Conservation (phyloP, 2,888 invertebrate species). For the Hydrotaea cyrtoneurina region DNA sequence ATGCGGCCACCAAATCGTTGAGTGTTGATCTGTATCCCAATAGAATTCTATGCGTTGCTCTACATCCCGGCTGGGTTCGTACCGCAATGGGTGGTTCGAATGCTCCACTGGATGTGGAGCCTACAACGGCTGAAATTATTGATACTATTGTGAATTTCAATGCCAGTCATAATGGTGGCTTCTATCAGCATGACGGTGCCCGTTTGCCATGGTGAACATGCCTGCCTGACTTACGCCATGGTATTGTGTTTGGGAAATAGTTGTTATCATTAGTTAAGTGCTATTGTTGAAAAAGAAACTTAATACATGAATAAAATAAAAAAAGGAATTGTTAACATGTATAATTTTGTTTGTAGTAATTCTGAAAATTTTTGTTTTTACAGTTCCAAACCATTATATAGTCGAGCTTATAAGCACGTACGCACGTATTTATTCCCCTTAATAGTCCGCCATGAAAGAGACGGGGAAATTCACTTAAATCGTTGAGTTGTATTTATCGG, state of each 20-base stretch:
- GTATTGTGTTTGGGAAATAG: background rate
- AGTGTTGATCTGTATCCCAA: conserved; percentile 89
- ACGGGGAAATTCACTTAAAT: too few relatives aligned
- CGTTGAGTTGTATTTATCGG: too few relatives aligned
- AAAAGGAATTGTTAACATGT: background rate
- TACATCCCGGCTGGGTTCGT: conserved; percentile 96
- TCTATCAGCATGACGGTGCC: conserved; percentile 89
- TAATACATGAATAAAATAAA: background rate
- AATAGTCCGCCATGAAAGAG: too few relatives aligned
- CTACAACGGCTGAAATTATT: conserved; percentile 86
- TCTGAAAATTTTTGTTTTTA: too few relatives aligned
- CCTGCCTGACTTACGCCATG: background rate
- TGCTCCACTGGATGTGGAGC: conserved; percentile 88
- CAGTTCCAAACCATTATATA: too few relatives aligned
- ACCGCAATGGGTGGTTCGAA: conserved; percentile 93
- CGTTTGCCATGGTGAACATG: conserved; percentile 86
- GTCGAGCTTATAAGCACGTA: too few relatives aligned
- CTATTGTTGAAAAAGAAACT: background rate
- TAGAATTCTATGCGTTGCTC: conserved; percentile 86
- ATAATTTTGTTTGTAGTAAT: too few relatives aligned
- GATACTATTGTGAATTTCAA: conserved; percentile 84
- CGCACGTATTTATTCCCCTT: too few relatives aligned
- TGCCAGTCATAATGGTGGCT: conserved; percentile 87
- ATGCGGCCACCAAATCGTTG: conserved; percentile 92
- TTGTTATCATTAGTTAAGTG: background rate